Evolutionary conservation across 2,888 invertebrate genomes (phyloP), one percentile per base, ranked within the genome.

Genomic region (Bugulina stolonifera): DNA sequence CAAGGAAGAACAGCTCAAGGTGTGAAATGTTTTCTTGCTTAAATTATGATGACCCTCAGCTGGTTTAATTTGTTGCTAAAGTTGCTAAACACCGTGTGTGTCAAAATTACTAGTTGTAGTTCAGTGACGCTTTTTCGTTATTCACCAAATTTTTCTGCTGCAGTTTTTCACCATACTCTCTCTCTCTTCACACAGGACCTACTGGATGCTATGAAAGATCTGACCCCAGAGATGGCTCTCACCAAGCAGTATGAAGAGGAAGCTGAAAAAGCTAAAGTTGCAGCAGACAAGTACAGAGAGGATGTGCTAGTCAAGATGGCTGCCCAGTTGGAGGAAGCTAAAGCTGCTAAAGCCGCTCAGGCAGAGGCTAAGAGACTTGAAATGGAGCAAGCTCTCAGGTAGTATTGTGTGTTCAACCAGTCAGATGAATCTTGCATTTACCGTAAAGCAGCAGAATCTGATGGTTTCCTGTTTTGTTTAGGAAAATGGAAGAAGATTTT

Each of bases 131-230:
- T n/a, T n/a, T n/a, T n/a, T n/a, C n/a, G n/a, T n/a, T n/a, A n/a
- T n/a, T n/a, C n/a, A n/a, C n/a, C n/a, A n/a, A n/a, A n/a, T n/a
- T n/a, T n/a, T n/a, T n/a, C n/a, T n/a, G n/a, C n/a, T n/a, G n/a
- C n/a, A n/a, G n/a, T n/a, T n/a, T n/a, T n/a, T n/a, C n/a, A n/a
- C n/a, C n/a, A n/a, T n/a, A n/a, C n/a, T n/a, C n/a, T n/a, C n/a
- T n/a, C n/a, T n/a, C n/a, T n/a, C n/a, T n/a, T n/a, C n/a, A n/a
- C n/a, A 25, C 74, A 75, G 34, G 82, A 82, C 69, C 76, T 82
- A 14, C 79, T 80, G 0, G 80, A 80, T 3, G 80, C 81, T 73
- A 81, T 82, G 80, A 76, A 76, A 71, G 76, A 76, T 1, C 78
- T 79, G 74, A 78, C 78, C 22, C 79, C 80, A 1, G 78, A 78